phyloP scores from a whole-genome alignment of 2,797 vertebrate genomes.

The Pristis pectinata region DNA sequence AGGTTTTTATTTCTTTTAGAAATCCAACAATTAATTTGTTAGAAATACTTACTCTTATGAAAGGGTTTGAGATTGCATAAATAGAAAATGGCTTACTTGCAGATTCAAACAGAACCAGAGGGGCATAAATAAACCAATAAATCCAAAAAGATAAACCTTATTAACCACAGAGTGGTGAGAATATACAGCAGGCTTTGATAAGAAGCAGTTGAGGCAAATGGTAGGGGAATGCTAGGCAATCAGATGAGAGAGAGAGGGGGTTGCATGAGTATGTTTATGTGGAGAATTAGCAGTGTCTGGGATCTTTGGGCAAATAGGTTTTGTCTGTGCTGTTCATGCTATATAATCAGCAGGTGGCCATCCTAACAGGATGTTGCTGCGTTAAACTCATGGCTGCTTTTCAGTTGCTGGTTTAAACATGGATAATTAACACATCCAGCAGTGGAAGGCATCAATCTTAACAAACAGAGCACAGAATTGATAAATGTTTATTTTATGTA shows the following conservation, averaged over 20 bases:
- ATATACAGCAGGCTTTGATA: not conserved
- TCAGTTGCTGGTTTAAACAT: not conserved
- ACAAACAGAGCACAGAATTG: no score
- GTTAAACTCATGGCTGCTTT: not conserved
- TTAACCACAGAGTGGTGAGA: not conserved
- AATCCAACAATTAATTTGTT: no score
- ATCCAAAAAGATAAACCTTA: not conserved
- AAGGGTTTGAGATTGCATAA: not conserved
- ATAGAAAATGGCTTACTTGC: no score
- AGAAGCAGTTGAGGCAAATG: not conserved
- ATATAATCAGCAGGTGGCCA: no score
- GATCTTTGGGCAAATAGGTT: no score
- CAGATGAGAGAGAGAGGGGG: not conserved
- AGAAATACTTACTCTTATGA: not conserved
- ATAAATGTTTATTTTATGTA: not conserved
- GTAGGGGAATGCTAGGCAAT: not conserved
- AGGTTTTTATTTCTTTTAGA: not conserved
- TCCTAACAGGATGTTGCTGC: not conserved
- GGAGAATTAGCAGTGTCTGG: no score
- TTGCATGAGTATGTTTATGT: not conserved
- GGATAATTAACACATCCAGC: not conserved
- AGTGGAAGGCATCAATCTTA: not conserved
- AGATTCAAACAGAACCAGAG: no score
- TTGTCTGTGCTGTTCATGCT: not conserved
- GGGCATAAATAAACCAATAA: not conserved